Percentiles rank a stretch among this genome's conserved stretches.
Conservation (phyloP, 37 sponge, comb jelly and placozoan species). For the Spongia lamella region DNA sequence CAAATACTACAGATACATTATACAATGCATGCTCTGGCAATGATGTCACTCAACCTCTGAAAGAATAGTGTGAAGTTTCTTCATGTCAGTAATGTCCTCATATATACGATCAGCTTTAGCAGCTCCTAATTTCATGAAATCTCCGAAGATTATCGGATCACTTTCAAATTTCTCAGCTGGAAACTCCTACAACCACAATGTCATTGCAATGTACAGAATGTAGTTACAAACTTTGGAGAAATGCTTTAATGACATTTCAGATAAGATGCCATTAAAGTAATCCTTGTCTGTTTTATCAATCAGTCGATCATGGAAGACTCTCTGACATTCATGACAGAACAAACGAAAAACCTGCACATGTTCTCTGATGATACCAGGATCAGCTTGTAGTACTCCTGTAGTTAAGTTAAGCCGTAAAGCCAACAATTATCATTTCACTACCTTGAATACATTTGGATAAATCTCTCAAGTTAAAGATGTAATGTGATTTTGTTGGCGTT, state of each 20-base stretch:
- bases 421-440: background rate
- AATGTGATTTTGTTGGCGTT: constrained; percentile 98
- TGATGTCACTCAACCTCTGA: constrained; percentile 51
- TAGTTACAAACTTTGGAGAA: constrained; percentile 68
- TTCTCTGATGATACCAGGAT: constrained; percentile 95
- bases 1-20: constrained; percentile 59
- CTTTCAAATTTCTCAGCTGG: constrained; percentile 90
- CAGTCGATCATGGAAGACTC: constrained; percentile 97
- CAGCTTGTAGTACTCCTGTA: constrained; percentile 93
- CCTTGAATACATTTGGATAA: constrained; percentile 97
- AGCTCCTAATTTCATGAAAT: constrained; percentile 95
- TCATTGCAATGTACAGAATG: background rate
- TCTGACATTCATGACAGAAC: constrained; percentile 94
- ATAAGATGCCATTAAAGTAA: constrained; percentile 92
- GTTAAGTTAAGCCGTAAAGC: background rate
- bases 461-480: constrained; percentile 97
- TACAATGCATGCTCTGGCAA: background rate
- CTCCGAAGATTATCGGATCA: constrained; percentile 93
- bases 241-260: constrained; percentile 92
- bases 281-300: constrained; percentile 88
- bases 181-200: constrained; percentile 67
- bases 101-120: constrained; percentile 79
- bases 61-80: constrained; percentile 75
- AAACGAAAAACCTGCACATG: constrained; percentile 84
- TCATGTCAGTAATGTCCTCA: constrained; percentile 82